A percentile compares a stretch with the other conserved stretches of the same genome.
phyloP scores from a whole-genome alignment of 2,888 invertebrate species.

The Drosophila vallismaia region DNA sequence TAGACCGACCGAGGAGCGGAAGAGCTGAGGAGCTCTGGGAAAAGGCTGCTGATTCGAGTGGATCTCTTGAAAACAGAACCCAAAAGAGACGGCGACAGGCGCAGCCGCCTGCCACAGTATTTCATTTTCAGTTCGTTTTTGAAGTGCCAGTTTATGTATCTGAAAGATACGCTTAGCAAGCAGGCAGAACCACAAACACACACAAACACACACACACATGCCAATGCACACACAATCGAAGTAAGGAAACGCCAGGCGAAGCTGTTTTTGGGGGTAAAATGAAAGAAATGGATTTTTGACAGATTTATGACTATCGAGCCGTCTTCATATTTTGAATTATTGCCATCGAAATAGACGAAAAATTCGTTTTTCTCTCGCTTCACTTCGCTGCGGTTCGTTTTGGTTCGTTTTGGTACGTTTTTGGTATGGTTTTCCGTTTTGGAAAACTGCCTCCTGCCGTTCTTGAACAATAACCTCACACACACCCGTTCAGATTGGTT shows the following conservation, averaged over 20 bases:
- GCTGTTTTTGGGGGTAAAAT: constrained; percentile 77
- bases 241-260: constrained; percentile 74
- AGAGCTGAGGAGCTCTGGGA: constrained; percentile 14
- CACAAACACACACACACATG: constrained; percentile 28
- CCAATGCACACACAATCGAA: constrained; percentile 25
- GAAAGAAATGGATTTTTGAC: constrained; percentile 84
- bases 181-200: constrained; percentile 51
- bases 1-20: constrained; percentile 8
- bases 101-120: constrained; percentile 56
- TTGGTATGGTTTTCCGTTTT: constrained; percentile 38
- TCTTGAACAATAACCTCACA: constrained; percentile 22
- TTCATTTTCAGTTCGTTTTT: constrained; percentile 61
- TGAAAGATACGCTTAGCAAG: constrained; percentile 79
- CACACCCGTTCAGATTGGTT: constrained; percentile 23
- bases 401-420: constrained; percentile 20
- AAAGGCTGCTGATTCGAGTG: constrained; percentile 31
- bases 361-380: constrained; percentile 60
- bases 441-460: constrained; percentile 45
- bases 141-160: constrained; percentile 79
- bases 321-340: constrained; percentile 84
- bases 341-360: constrained; percentile 84
- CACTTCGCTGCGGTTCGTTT: constrained; percentile 39
- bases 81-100: constrained; percentile 69
- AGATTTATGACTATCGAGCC: constrained; percentile 84
- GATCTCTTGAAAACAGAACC: constrained; percentile 53